Evolutionary conservation across 2,797 vertebrate genomes (phyloP), one percentile per base, ranked within the genome.

Genomic region (Paratrypauchen microcephalus): DNA sequence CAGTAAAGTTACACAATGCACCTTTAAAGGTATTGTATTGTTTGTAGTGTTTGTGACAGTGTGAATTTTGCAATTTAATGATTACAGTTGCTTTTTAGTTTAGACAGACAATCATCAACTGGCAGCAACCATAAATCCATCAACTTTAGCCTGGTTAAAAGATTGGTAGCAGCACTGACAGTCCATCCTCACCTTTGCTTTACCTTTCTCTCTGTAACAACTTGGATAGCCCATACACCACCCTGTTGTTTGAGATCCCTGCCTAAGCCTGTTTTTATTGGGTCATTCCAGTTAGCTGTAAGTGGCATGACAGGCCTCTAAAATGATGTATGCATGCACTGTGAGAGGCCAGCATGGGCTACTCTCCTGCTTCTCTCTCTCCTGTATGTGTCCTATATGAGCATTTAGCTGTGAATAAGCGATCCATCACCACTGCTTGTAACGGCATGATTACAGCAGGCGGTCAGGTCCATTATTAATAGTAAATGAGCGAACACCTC

Each of bases 371-470:
- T 45, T 9, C 36, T 36, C 36, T 41, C 60, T 62, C 32, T 62
- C 8, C 32, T 62, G 13, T 41, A 62, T 62, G 36, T 62, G 60
- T 45, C 54, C 72, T 39, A 72, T 63, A 66, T 57, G 54, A 61
- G 70, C 68, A 69, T 80, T 75, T 71, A 81, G 45, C 66, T 69
- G 62, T 68, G 66, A 71, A 83, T 83, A 67, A 85, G 77, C 52
- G 50, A 83, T 84, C 70, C 75, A 72, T 82, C 79, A 81, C 61
- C 65, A 66, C 68, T 73, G 58, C 45, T 72, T 69, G 69, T 86
- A 86, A 86, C 87, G 70, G 66, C 68, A 56, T 85, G 85, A 83
- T 83, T 87, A 86, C 83, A 82, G 77, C 83, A 80, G 69, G 67
- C 62, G 18, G 79, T 62, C 70, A 41, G 67, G 28, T 28, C 74